A percentile compares a stretch with the other conserved stretches of the same genome.
Evolutionary conservation across 2,888 invertebrate species (phyloP).

Genomic region (Polia nebulosa): DNA sequence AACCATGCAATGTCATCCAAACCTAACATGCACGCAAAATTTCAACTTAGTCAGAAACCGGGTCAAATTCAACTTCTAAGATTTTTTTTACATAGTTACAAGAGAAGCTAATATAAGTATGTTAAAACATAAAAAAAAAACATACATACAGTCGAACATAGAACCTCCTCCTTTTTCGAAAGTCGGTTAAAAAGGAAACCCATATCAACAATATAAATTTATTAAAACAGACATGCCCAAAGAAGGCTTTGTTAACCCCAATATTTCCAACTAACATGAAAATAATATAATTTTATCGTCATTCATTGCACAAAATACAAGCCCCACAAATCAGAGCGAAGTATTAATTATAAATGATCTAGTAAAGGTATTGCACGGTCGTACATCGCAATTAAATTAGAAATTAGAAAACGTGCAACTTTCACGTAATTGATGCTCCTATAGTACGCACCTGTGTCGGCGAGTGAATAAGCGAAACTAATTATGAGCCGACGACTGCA

Average conservation of each 20-base stretch:
- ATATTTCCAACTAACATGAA: not conserved
- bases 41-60: no score
- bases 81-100: no score
- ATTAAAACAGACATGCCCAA: not conserved
- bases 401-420: slow-evolving; percentile 82
- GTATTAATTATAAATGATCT: slow-evolving; percentile 50
- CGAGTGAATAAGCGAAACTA: slow-evolving; percentile 80
- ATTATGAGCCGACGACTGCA: slow-evolving; percentile 75
- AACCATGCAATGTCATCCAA: no score
- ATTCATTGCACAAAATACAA: slow-evolving; percentile 7
- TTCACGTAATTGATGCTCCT: slow-evolving; percentile 82
- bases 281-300: slow-evolving; percentile 14
- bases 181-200: no score
- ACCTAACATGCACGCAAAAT: no score
- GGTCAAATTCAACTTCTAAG: no score
- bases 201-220: not conserved
- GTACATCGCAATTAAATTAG: slow-evolving; percentile 77
- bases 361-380: slow-evolving; percentile 57
- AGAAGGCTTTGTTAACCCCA: not conserved
- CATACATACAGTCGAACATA: no score
- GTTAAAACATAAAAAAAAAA: no score
- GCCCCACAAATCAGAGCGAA: slow-evolving; percentile 29
- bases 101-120: no score
- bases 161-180: no score
- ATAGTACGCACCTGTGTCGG: slow-evolving; percentile 70